phyloP scores from a whole-genome alignment of 2,888 invertebrate species.

The Melolontha melolontha region DNA sequence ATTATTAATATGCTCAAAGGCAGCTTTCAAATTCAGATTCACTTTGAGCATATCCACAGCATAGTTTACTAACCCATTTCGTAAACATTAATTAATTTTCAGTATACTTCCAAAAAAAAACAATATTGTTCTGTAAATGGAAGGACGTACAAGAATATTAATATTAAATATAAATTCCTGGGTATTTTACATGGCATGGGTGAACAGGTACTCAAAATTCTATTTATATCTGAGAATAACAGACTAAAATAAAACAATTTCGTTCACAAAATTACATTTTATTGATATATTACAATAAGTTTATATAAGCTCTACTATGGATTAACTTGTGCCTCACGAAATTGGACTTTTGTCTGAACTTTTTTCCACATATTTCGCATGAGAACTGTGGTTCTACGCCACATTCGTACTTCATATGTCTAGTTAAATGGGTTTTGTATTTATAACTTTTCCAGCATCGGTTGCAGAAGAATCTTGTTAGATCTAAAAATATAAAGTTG shows the following conservation, averaged over 20 bases:
- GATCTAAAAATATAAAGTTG: constrained; percentile 24
- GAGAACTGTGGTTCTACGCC: constrained; percentile 67
- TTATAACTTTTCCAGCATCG: constrained; percentile 60
- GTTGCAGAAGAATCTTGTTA: constrained; percentile 53
- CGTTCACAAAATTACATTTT: constrained; percentile 1
- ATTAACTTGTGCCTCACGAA: constrained; percentile 27
- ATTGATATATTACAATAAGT: constrained; percentile 7
- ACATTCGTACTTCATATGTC: constrained; percentile 71
- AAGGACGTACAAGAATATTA: too few relatives aligned
- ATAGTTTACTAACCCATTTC: too few relatives aligned
- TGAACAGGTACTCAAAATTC: too few relatives aligned
- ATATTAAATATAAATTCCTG: too few relatives aligned
- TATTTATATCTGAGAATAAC: too few relatives aligned
- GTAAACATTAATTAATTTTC: too few relatives aligned
- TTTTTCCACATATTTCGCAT: constrained; percentile 45
- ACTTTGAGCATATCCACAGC: too few relatives aligned
- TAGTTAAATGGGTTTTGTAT: constrained; percentile 58
- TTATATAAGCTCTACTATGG: constrained; percentile 6
- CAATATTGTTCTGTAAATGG: too few relatives aligned
- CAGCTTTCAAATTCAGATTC: too few relatives aligned
- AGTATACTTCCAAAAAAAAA: too few relatives aligned
- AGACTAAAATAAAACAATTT: constrained; percentile 1
- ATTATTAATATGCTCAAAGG: too few relatives aligned
- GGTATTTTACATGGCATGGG: too few relatives aligned
- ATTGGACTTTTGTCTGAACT: constrained; percentile 43